A percentile compares a stretch with the other conserved stretches of the same genome.
These are phyloP conservation scores for Turritopsis rubra DNA, from an alignment of 30 jellyfish, hydroid and myxozoan species.

Conservation along the genomic window DNA sequence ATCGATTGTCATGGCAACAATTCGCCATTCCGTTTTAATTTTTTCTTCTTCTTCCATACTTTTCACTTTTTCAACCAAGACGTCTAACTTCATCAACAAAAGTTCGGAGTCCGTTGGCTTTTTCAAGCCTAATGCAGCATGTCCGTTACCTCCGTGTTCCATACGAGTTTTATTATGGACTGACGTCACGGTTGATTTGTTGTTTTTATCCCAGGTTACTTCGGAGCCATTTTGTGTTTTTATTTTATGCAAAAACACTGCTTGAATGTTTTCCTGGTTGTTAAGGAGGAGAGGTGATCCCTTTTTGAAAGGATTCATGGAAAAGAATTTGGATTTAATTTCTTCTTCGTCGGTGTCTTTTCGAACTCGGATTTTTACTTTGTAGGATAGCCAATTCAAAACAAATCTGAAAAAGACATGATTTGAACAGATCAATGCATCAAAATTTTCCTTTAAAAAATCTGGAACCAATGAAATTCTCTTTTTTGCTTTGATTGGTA, in stretches of 20 bases:
- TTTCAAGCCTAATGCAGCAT: neutral
- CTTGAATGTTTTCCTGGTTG: constrained; percentile 8
- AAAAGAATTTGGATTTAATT: neutral
- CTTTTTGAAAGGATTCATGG: neutral
- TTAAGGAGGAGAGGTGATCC: neutral
- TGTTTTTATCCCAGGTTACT: neutral
- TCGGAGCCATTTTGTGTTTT: constrained; percentile 5
- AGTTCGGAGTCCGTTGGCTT: constrained; percentile 46
- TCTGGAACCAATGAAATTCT: too few species aligned
- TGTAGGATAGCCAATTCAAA: constrained; percentile 76
- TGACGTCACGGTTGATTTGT: neutral
- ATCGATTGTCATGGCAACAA: constrained; percentile 93
- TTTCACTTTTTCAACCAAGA: constrained; percentile 57
- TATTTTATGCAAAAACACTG: neutral
- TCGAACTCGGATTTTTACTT: constrained; percentile 48
- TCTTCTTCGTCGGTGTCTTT: neutral
- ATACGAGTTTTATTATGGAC: neutral
- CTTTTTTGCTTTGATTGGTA: too few species aligned
- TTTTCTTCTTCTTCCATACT: constrained; percentile 56
- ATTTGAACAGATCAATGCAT: neutral
- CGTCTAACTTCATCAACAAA: constrained; percentile 54
- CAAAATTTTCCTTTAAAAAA: neutral
- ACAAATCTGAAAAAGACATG: constrained; percentile 2
- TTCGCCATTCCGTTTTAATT: constrained; percentile 72
- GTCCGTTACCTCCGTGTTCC: neutral